Evolutionary conservation across 53 echinoderm and acorn worm genomes (phyloP).

Genomic region (Henricia sp.): DNA sequence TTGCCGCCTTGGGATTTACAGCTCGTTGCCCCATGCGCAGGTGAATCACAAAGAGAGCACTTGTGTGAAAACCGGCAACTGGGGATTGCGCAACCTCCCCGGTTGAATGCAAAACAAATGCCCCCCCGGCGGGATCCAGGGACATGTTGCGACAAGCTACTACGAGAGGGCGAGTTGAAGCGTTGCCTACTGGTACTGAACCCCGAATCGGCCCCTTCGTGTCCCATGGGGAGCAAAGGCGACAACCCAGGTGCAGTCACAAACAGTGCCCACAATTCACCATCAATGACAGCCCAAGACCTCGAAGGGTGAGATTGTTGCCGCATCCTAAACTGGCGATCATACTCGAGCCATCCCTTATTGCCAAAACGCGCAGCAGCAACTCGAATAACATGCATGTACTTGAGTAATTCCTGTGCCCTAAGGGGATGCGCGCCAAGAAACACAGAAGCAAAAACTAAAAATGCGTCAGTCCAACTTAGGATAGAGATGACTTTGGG

Average conservation of each 20-base stretch:
- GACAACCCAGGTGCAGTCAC: constrained; percentile 20
- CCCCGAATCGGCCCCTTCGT: too few relatives aligned
- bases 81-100: constrained; percentile 7
- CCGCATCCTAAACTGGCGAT: constrained; percentile 58
- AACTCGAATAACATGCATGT: constrained; percentile 36
- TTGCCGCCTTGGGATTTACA: not conserved
- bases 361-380: constrained; percentile 34
- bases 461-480: constrained; percentile 52
- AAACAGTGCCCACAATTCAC: constrained; percentile 57
- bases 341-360: constrained; percentile 49
- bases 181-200: too few relatives aligned
- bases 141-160: not conserved
- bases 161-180: too few relatives aligned
- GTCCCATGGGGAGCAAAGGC: not conserved
- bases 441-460: constrained; percentile 44
- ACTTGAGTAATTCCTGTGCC: constrained; percentile 54
- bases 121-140: not conserved
- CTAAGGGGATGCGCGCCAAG: constrained; percentile 42
- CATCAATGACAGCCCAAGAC: constrained; percentile 53
- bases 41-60: not conserved
- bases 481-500: constrained; percentile 13
- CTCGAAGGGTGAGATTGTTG: constrained; percentile 22
- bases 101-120: constrained; percentile 28
- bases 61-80: constrained; percentile 30
- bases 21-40: not conserved